These are phyloP conservation scores for Stomorhina lunata DNA, from an alignment of 2,888 invertebrate species.

Conservation along the genomic window DNA sequence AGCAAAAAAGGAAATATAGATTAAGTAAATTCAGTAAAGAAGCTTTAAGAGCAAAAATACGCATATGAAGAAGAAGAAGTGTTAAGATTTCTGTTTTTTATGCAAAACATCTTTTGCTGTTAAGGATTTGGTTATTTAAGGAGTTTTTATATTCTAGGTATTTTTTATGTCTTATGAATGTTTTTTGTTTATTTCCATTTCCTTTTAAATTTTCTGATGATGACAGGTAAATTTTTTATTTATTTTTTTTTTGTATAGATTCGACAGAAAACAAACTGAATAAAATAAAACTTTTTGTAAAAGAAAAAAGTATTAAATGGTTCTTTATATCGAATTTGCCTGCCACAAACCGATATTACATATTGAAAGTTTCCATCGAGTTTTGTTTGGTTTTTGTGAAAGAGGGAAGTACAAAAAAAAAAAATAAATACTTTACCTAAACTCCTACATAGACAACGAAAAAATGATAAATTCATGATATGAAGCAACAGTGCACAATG, in stretches of 20 bases:
- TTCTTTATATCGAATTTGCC: no score
- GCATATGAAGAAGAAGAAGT: background rate
- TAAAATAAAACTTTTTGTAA: background rate
- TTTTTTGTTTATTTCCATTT: background rate
- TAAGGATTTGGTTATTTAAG: slow-evolving; percentile 3
- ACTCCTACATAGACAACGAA: no score
- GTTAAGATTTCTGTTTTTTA: background rate
- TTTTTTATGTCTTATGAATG: slow-evolving; percentile 3
- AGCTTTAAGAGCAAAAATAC: background rate
- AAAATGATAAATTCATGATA: no score
- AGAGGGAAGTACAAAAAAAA: no score
- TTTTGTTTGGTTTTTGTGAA: no score
- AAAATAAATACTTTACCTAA: no score
- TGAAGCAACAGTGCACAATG: no score
- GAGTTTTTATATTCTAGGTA: background rate
- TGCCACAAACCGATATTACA: background rate
- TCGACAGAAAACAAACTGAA: slow-evolving; percentile 6
- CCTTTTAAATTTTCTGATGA: slow-evolving; percentile 20
- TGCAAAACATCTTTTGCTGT: background rate
- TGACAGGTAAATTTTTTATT: slow-evolving; percentile 40
- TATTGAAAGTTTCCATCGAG: background rate
- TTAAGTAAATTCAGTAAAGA: slow-evolving; percentile 6
- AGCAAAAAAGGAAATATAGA: background rate
- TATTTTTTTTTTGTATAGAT: background rate
- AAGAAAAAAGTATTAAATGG: background rate